A percentile compares a stretch with the other conserved stretches of the same genome.
Conservation (phyloP, 2,888 invertebrate genomes). For the Drosophila setosimentum region DNA sequence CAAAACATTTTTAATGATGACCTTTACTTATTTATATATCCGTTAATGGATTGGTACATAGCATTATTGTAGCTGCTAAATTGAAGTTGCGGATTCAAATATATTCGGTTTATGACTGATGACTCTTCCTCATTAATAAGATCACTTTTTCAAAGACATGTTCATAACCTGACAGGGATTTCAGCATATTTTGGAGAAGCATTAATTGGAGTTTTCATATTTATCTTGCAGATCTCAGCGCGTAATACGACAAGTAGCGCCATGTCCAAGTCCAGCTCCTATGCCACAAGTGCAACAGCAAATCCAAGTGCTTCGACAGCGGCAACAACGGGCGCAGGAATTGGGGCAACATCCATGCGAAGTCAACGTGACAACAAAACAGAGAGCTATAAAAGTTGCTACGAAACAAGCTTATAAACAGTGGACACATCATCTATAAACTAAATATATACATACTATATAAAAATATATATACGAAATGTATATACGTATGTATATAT, state of each 20-base stretch:
- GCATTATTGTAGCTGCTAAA: background rate
- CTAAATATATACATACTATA: constrained; percentile 19
- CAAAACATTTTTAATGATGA: background rate
- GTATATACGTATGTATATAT: constrained; percentile 33
- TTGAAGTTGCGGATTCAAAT: background rate
- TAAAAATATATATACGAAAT: constrained; percentile 15
- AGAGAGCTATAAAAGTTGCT: constrained; percentile 83
- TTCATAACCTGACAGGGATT: background rate
- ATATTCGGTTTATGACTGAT: background rate
- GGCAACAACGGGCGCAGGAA: constrained; percentile 25
- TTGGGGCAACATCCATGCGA: constrained; percentile 50
- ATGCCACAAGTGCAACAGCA: constrained; percentile 25
- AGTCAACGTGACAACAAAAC: constrained; percentile 80
- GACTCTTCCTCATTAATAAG: background rate
- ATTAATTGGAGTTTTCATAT: background rate
- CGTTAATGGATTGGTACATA: background rate
- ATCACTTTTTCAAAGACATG: background rate
- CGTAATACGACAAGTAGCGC: constrained; percentile 54
- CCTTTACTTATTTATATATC: background rate
- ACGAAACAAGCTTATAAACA: constrained; percentile 84
- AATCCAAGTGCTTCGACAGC: constrained; percentile 31
- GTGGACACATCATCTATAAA: constrained; percentile 25
- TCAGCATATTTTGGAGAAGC: background rate
- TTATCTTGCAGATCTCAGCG: constrained; percentile 69
- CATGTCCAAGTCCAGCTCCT: constrained; percentile 45